Conservation (phyloP, 2,113 vertebrate species). For the Syngnathoides biaculeatus region DNA sequence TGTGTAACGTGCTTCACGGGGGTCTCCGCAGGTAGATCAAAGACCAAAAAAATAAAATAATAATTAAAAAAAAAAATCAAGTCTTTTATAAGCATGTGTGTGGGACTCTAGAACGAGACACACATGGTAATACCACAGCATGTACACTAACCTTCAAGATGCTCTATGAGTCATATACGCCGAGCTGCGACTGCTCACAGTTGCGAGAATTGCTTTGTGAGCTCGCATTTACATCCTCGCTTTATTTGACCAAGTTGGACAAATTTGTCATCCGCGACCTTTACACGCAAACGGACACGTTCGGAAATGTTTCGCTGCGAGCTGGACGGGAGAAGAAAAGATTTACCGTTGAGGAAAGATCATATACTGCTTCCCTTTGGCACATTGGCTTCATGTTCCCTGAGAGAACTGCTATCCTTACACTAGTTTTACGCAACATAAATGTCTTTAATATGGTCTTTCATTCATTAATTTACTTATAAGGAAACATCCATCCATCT, state of each 20-base stretch:
- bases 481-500: no score
- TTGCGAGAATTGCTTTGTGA: constrained; percentile 14
- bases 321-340: background rate
- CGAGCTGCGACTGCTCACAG: background rate
- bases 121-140: constrained; percentile 23
- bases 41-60: constrained; percentile 1
- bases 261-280: background rate
- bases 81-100: constrained; percentile 21
- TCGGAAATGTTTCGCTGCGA: background rate
- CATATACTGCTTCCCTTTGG: background rate
- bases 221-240: constrained; percentile 10
- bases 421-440: no score
- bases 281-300: background rate
- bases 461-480: no score
- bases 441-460: no score
- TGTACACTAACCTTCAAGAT: constrained; percentile 25
- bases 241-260: constrained; percentile 1
- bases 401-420: background rate
- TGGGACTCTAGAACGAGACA: constrained; percentile 19
- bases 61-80: constrained; percentile 19
- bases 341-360: background rate
- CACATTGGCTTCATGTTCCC: background rate
- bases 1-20: constrained; percentile 11
- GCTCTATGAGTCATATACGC: constrained; percentile 23
- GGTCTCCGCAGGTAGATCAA: constrained; percentile 17